A percentile compares a stretch with the other conserved stretches of the same genome.
Evolutionary conservation across 1,140 invertebrate genomes (phyloP).

Genomic region (Listronotus oregonensis): DNA sequence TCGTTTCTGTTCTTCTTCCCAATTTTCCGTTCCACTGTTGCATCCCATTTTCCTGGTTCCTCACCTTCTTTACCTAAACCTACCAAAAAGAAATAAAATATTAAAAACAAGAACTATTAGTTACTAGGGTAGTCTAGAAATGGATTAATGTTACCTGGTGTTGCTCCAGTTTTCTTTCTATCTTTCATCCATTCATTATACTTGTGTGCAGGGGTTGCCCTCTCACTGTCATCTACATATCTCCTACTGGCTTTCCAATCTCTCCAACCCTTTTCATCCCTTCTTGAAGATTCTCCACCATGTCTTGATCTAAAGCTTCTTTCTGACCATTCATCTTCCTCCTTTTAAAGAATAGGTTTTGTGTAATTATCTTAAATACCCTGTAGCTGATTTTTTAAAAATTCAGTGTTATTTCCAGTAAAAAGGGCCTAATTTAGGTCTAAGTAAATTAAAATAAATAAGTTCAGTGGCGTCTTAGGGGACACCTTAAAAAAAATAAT

Average conservation of each 20-base stretch:
- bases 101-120: no score
- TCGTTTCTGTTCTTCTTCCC: constrained; percentile 92
- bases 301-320: constrained; percentile 50
- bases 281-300: constrained; percentile 28
- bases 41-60: constrained; percentile 60
- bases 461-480: no score
- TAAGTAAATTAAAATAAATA: constrained; percentile 7
- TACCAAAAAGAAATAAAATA: neutral
- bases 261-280: constrained; percentile 36
- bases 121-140: no score
- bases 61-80: constrained; percentile 51
- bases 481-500: no score
- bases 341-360: constrained; percentile 32
- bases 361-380: no score
- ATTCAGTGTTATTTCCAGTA: no score
- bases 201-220: constrained; percentile 86
- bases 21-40: constrained; percentile 76
- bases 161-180: constrained; percentile 66
- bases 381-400: no score
- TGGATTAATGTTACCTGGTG: constrained; percentile 56
- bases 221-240: constrained; percentile 70
- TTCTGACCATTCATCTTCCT: constrained; percentile 56
- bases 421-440: neutral
- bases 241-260: constrained; percentile 27
- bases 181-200: constrained; percentile 79